Conservation (phyloP, 2,113 vertebrate species). For the Percina caprodes region DNA sequence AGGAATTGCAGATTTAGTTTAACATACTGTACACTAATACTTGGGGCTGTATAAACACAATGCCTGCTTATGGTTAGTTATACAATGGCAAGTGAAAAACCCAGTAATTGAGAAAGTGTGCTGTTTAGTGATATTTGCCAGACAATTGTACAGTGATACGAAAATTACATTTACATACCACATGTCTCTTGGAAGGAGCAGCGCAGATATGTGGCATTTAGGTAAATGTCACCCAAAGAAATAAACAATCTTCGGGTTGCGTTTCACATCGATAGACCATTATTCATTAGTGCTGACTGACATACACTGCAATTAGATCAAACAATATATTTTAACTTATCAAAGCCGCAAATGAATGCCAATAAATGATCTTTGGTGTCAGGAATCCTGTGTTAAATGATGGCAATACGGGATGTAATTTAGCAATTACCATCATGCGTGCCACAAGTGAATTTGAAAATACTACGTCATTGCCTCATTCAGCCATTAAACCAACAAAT, state of each 20-base stretch:
- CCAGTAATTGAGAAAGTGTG: constrained; percentile 49
- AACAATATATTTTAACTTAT: constrained; percentile 69
- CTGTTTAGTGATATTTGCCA: constrained; percentile 79
- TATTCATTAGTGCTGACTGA: constrained; percentile 80
- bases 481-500: constrained; percentile 78
- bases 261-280: constrained; percentile 54
- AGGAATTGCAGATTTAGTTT: not conserved
- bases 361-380: constrained; percentile 74
- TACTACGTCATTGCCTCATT: constrained; percentile 71
- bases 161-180: constrained; percentile 77
- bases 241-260: constrained; percentile 73
- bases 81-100: constrained; percentile 46
- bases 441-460: constrained; percentile 68
- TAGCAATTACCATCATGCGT: constrained; percentile 66
- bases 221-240: constrained; percentile 83
- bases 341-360: constrained; percentile 73
- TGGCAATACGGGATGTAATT: constrained; percentile 67
- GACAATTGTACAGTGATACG: constrained; percentile 74
- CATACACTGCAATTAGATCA: constrained; percentile 67
- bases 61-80: constrained; percentile 18
- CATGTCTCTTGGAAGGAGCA: constrained; percentile 58
- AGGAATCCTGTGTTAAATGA: constrained; percentile 71
- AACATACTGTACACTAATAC: not conserved
- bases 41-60: not conserved
- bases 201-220: constrained; percentile 82